A percentile compares a stretch with the other conserved stretches of the same genome.
phyloP scores from a whole-genome alignment of 2,797 vertebrate genomes.

The Taenioides sp. region DNA sequence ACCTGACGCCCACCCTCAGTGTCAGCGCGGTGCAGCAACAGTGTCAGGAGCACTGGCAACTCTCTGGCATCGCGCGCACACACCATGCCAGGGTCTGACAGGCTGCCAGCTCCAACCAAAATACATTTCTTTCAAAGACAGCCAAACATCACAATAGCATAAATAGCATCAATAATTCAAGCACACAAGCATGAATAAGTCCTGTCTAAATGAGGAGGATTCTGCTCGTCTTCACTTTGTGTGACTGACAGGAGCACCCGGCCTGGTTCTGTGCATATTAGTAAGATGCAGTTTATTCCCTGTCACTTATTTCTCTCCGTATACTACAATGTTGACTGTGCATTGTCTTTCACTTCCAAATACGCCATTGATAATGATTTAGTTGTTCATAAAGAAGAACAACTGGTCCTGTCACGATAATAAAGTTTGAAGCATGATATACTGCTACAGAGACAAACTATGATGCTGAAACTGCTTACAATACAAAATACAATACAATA shows the following conservation, averaged over 20 bases:
- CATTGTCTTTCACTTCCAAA: background rate
- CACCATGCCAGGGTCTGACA: conserved; percentile 55
- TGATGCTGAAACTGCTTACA: too few relatives aligned
- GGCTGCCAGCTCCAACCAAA: conserved; percentile 68
- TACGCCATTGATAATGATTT: too few relatives aligned
- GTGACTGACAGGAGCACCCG: conserved; percentile 29
- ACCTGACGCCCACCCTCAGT: conserved; percentile 65
- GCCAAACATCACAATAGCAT: conserved; percentile 65
- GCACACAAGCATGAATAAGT: conserved; percentile 66
- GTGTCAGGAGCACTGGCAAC: conserved; percentile 52
- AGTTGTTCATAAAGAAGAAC: too few relatives aligned
- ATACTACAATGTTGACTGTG: background rate
- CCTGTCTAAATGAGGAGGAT: conserved; percentile 53
- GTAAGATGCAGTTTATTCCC: background rate
- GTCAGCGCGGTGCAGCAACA: conserved; percentile 51
- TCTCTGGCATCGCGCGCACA: conserved; percentile 31
- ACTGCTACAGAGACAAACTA: too few relatives aligned
- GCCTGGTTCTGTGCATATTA: conserved; percentile 8
- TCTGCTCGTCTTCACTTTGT: conserved; percentile 41
- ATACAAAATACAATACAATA: too few relatives aligned
- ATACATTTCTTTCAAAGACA: conserved; percentile 69
- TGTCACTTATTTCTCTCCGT: background rate
- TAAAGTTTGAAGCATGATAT: too few relatives aligned
- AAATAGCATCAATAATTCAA: conserved; percentile 74
- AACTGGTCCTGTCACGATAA: too few relatives aligned